Conservation (phyloP, 1,140 invertebrate species). For the Prorops nasuta region DNA sequence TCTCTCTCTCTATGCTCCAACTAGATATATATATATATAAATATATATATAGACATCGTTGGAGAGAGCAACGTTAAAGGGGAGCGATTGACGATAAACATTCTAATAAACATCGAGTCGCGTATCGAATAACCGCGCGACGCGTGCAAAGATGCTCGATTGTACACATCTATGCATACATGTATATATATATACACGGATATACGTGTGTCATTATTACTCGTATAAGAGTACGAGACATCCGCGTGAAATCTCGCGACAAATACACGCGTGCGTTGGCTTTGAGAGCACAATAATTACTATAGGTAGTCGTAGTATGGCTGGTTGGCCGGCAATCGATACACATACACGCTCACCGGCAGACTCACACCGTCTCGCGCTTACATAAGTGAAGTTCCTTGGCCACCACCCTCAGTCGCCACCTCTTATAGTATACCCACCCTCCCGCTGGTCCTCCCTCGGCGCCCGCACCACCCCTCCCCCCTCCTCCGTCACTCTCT, state of each 20-base stretch:
- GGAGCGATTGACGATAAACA: too few species aligned
- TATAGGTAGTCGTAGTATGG: constrained; percentile 40
- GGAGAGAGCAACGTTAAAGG: too few species aligned
- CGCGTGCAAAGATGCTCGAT: too few species aligned
- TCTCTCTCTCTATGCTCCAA: too few species aligned
- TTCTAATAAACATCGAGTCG: too few species aligned
- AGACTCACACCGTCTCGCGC: constrained; percentile 32
- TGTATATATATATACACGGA: too few species aligned
- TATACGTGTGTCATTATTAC: too few species aligned
- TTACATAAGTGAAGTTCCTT: constrained; percentile 52
- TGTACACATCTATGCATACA: too few species aligned
- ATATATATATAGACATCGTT: too few species aligned
- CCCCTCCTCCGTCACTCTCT: constrained; percentile 18
- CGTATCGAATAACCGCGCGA: too few species aligned
- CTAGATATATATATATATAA: too few species aligned
- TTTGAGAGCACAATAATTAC: constrained; percentile 51
- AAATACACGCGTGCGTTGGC: constrained; percentile 44
- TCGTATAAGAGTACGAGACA: too few species aligned
- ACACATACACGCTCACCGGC: constrained; percentile 32
- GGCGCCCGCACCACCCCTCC: constrained; percentile 23
- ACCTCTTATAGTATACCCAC: constrained; percentile 36
- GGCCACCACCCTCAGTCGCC: constrained; percentile 39
- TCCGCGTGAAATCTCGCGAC: constrained; percentile 31
- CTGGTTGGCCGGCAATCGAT: constrained; percentile 53
- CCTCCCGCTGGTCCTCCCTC: constrained; percentile 17